A percentile compares a stretch with the other conserved stretches of the same genome.
phyloP scores from a whole-genome alignment of 2,888 invertebrate species.

The Eumacrocentrus americanus region DNA sequence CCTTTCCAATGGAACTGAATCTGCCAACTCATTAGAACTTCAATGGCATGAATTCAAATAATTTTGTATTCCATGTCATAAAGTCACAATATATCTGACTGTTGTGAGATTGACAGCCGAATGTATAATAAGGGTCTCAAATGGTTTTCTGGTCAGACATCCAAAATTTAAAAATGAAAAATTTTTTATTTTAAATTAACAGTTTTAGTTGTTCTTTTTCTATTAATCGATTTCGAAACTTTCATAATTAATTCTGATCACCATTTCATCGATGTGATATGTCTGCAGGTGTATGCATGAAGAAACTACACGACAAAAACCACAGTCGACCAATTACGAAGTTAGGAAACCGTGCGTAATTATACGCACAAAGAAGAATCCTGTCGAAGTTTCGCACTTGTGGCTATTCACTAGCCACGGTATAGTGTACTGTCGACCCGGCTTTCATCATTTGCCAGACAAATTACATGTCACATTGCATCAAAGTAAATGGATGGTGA shows the following conservation, averaged over 20 bases:
- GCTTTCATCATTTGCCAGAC: neutral
- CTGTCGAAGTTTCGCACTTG: conserved; percentile 8
- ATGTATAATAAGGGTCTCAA: no score
- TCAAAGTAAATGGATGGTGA: neutral
- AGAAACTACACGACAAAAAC: neutral
- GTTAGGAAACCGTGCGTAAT: conserved; percentile 1
- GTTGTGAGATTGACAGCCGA: no score
- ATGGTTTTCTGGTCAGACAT: no score
- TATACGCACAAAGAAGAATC: conserved; percentile 3
- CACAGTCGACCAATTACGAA: neutral
- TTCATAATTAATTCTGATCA: no score
- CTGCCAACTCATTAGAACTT: neutral
- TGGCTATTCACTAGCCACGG: neutral
- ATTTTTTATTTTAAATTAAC: no score
- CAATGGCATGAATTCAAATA: neutral
- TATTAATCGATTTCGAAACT: no score
- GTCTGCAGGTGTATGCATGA: neutral
- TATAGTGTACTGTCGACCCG: neutral
- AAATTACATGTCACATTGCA: neutral
- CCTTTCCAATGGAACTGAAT: neutral
- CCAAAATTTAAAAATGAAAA: no score
- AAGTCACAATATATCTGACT: neutral
- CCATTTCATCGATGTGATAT: no score
- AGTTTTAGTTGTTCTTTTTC: no score
- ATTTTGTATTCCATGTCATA: neutral